These are phyloP conservation scores for Heliconius himera DNA, from an alignment of 1,140 invertebrate species.

Conservation along the genomic window DNA sequence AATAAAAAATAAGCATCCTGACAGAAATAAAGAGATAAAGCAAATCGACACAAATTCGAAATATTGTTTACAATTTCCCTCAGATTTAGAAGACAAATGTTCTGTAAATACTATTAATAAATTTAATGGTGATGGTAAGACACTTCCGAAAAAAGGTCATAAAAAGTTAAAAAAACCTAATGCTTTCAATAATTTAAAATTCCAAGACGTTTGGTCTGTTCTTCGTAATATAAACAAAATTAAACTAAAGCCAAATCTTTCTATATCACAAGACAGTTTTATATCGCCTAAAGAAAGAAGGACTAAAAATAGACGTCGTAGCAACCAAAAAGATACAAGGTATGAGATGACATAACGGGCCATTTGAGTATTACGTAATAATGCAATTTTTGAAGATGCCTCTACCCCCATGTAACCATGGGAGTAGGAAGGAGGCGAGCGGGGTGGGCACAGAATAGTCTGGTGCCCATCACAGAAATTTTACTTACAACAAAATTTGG, in stretches of 20 bases:
- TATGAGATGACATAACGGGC: conserved; percentile 26
- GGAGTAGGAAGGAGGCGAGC: too few species aligned
- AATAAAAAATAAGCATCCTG: conserved; percentile 42
- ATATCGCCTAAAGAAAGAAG: conserved; percentile 46
- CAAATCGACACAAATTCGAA: conserved; percentile 59
- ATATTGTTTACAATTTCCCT: conserved; percentile 54
- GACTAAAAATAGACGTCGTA: conserved; percentile 39
- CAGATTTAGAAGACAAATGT: conserved; percentile 56
- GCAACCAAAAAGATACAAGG: conserved; percentile 52
- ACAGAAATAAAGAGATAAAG: conserved; percentile 45
- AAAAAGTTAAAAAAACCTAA: neutral
- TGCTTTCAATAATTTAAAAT: conserved; percentile 26
- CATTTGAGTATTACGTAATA: too few species aligned
- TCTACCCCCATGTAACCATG: too few species aligned
- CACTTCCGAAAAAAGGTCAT: conserved; percentile 34
- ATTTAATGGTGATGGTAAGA: conserved; percentile 51
- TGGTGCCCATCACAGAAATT: too few species aligned
- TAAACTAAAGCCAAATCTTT: conserved; percentile 60
- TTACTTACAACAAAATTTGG: too few species aligned
- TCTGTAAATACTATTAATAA: conserved; percentile 55
- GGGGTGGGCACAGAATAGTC: too few species aligned
- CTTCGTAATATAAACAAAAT: conserved; percentile 67
- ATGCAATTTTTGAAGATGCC: neutral
- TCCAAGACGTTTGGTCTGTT: conserved; percentile 66
- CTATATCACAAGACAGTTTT: conserved; percentile 57